These are phyloP conservation scores for Mechanitis messenoides DNA, from an alignment of 2,888 invertebrate species.

Conservation along the genomic window DNA sequence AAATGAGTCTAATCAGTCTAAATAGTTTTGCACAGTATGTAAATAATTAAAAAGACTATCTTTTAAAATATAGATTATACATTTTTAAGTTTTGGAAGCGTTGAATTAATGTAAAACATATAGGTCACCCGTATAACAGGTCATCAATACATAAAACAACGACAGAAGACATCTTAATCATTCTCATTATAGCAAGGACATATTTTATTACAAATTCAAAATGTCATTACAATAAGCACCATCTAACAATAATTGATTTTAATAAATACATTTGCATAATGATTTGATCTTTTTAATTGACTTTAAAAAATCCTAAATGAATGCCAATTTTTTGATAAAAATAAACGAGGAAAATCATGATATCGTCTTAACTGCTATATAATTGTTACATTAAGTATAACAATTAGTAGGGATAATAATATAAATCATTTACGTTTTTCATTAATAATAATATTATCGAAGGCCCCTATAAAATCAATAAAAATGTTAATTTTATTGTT, in stretches of 20 bases:
- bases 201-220: slow-evolving; percentile 15
- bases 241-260: slow-evolving; percentile 11
- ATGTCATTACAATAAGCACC: slow-evolving; percentile 20
- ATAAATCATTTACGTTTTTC: too few relatives aligned
- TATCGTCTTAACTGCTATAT: too few relatives aligned
- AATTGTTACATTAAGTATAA: too few relatives aligned
- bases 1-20: too few relatives aligned
- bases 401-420: too few relatives aligned
- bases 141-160: slow-evolving; percentile 9
- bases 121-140: slow-evolving; percentile 2
- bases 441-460: too few relatives aligned
- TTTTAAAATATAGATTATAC: neutral
- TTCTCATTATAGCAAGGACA: slow-evolving; percentile 15
- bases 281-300: neutral
- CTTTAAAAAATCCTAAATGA: neutral
- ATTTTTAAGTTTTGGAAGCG: neutral
- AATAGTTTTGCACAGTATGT: too few relatives aligned
- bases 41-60: too few relatives aligned
- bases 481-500: too few relatives aligned
- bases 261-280: slow-evolving; percentile 21
- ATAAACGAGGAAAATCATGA: too few relatives aligned
- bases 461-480: too few relatives aligned
- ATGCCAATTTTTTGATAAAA: too few relatives aligned
- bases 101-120: neutral
- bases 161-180: slow-evolving; percentile 3